These are phyloP conservation scores for Alosa sapidissima DNA, from an alignment of 2,797 vertebrate genomes.

Conservation along the genomic window DNA sequence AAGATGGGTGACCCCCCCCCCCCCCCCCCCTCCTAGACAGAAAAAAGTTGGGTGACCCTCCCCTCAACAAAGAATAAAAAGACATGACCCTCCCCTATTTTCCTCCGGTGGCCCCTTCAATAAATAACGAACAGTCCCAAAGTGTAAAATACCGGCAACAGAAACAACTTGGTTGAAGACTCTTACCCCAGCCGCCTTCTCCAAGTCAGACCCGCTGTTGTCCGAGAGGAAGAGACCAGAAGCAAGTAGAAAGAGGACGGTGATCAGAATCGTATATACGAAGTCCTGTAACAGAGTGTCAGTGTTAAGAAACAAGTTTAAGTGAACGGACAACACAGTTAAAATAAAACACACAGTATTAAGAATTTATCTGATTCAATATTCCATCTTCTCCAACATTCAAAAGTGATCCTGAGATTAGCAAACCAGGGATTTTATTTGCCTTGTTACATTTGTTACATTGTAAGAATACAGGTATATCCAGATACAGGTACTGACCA, in stretches of 20 bases:
- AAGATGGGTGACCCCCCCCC: too few species aligned
- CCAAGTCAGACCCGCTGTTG: not conserved
- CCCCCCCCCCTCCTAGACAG: too few species aligned
- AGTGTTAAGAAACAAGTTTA: not conserved
- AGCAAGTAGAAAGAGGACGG: not conserved
- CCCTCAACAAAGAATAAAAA: too few species aligned
- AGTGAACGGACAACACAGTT: not conserved
- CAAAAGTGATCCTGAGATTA: too few species aligned
- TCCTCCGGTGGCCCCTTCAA: too few species aligned
- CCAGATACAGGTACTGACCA: constrained; percentile 73
- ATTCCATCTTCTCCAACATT: too few species aligned
- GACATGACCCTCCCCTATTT: too few species aligned
- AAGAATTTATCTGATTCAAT: too few species aligned
- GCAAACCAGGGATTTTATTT: too few species aligned
- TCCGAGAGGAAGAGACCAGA: not conserved
- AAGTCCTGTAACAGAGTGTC: not conserved
- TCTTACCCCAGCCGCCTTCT: not conserved
- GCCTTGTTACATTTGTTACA: too few species aligned
- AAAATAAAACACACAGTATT: not conserved
- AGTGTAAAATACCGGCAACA: not conserved
- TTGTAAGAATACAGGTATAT: not conserved
- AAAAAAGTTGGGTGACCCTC: too few species aligned
- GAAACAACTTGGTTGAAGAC: not conserved
- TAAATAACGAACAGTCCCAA: too few species aligned
- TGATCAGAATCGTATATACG: not conserved